phyloP scores from a whole-genome alignment of 2,888 invertebrate species.

The Fragum sueziense region DNA sequence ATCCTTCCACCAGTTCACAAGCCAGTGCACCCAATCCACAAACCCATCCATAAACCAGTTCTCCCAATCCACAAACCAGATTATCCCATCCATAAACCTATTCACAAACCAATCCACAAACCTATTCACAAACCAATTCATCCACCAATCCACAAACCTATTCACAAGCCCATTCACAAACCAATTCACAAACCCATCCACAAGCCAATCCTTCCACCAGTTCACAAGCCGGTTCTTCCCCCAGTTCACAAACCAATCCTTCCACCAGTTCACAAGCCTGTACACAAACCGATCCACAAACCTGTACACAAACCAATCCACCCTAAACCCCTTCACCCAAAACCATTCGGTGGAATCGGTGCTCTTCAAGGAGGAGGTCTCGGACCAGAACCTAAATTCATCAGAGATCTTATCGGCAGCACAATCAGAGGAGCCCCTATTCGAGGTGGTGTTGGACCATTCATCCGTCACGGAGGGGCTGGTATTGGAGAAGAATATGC shows the following conservation, averaged over 20 bases:
- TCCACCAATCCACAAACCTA: not conserved
- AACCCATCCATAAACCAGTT: slow-evolving; percentile 1
- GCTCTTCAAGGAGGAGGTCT: slow-evolving; percentile 2
- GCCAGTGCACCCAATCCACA: not conserved
- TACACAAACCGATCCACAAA: not conserved
- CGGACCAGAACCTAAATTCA: not conserved
- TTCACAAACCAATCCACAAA: slow-evolving; percentile 7
- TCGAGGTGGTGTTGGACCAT: slow-evolving; percentile 25
- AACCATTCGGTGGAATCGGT: not conserved
- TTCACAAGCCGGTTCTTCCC: not conserved
- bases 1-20: not conserved
- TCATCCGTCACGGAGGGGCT: slow-evolving; percentile 47
- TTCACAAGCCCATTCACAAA: not conserved
- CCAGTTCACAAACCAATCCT: not conserved
- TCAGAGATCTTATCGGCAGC: slow-evolving; percentile 35
- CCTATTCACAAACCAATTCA: not conserved
- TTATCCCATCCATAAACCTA: not conserved
- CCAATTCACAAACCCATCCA: not conserved
- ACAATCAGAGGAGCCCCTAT: slow-evolving; percentile 21
- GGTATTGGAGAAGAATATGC: slow-evolving; percentile 22
- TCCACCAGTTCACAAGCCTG: slow-evolving; percentile 1
- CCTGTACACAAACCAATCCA: slow-evolving; percentile 8
- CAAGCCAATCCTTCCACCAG: not conserved
- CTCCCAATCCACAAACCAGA: not conserved
- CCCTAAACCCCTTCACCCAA: not conserved